Percentiles rank a stretch among this genome's conserved stretches.
Conservation (phyloP, 2,888 invertebrate genomes). For the Thalpophila matura region DNA sequence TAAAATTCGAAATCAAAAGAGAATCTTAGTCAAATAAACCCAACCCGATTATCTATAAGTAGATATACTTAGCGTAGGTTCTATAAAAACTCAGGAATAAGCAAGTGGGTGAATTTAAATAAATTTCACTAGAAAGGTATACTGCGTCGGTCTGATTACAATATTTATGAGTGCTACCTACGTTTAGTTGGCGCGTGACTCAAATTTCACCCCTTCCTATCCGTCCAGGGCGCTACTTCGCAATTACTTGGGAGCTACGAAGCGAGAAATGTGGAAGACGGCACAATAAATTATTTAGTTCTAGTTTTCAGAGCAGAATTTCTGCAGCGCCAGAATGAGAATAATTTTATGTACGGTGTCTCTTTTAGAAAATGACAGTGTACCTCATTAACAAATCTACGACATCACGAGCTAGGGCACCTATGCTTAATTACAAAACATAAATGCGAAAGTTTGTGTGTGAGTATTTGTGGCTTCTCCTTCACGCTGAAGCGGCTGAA, state of each 20-base stretch:
- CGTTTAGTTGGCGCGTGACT: constrained; percentile 75
- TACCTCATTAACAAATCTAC: too few relatives aligned
- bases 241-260: constrained; percentile 72
- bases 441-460: too few relatives aligned
- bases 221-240: constrained; percentile 63
- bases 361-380: neutral
- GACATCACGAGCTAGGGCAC: too few relatives aligned
- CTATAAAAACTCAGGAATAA: constrained; percentile 70
- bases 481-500: too few relatives aligned
- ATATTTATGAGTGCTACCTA: constrained; percentile 79
- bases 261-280: constrained; percentile 24
- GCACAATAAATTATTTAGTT: constrained; percentile 25
- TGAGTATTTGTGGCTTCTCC: too few relatives aligned
- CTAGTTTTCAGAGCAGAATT: constrained; percentile 5
- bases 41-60: constrained; percentile 25
- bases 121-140: constrained; percentile 70
- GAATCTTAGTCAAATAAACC: constrained; percentile 12
- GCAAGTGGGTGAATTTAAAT: constrained; percentile 75
- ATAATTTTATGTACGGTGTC: constrained; percentile 15
- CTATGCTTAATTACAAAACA: too few relatives aligned
- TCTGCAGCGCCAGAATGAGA: neutral
- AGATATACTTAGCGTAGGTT: constrained; percentile 44
- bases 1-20: neutral
- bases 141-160: constrained; percentile 73
- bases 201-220: constrained; percentile 79